Base-by-base conservation (phyloP, 2,113 vertebrate species). In the Mola mola region DNA sequence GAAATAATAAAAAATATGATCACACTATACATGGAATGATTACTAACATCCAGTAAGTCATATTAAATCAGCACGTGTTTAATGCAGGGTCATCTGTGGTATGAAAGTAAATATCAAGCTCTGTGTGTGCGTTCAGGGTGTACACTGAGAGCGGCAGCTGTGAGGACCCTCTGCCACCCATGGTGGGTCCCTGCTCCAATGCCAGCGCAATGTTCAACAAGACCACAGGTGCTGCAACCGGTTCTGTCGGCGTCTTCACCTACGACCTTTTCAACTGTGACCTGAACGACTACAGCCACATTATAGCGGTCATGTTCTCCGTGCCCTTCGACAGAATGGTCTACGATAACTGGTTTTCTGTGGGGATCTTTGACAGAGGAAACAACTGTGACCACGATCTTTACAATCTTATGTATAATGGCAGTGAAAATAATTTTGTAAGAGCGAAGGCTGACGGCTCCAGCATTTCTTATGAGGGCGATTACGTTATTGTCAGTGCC, bases 291-390 rank as follows among this genome's bases (percentile, higher is more conserved):
- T 79, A 60, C 33, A 84, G 2, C 68, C 82, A 87, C 47, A 1
- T 77, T 31, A 1, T 87, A 59, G 84, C 84, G 0, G 49, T 82
- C 65, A 88, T 88, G 87, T 88, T 56, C 66, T 88, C 87, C 0
- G 84, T 88, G 65, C 87, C 87, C 3, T 88, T 67, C 1, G 87
- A 88, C 61, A 68, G 81, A 0, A 65, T 29, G 29, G 58, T 85
- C 20, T 88, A 84, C 76, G 81, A 71, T 52, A 88, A 69, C 79
- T 88, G 84, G 81, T 77, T 75, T 0, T 78, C 80, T 0, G 82
- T 85, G 59, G 87, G 87, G 2, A 73, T 88, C 46, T 81, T 87
- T 13, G 76, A 79, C 0, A 66, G 67, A n/a, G 71, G 70, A 9
- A 70, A 4, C 21, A 1, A 70, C n/a, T 88, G 87, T 0, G 79